Evolutionary conservation across 1,140 invertebrate genomes (phyloP).

Genomic region (Frieseomelitta varia): DNA sequence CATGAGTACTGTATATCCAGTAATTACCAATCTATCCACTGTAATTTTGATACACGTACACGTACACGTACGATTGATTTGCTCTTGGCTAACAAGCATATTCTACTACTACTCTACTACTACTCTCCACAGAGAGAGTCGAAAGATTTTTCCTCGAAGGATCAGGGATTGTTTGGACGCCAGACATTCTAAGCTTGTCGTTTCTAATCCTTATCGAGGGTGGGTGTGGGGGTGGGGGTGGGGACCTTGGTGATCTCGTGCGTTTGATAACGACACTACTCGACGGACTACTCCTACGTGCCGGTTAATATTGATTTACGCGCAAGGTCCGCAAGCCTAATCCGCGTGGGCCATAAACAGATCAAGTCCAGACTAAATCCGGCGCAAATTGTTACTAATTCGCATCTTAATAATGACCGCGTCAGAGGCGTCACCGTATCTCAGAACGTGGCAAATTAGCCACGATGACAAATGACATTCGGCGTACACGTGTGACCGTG

Average conservation of each 20-base stretch:
- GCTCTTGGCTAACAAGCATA: neutral
- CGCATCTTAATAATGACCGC: constrained; percentile 83
- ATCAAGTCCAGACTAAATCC: constrained; percentile 81
- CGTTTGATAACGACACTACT: constrained; percentile 58
- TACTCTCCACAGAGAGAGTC: too few relatives aligned
- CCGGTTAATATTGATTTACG: constrained; percentile 81
- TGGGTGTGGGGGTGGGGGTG: too few relatives aligned
- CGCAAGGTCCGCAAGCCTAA: constrained; percentile 76
- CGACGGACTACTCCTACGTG: constrained; percentile 51
- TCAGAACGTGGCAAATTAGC: constrained; percentile 82
- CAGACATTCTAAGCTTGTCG: neutral
- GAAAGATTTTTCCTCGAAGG: too few relatives aligned
- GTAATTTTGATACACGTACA: too few relatives aligned
- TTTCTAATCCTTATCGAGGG: constrained; percentile 53
- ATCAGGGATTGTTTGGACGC: neutral
- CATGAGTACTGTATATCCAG: too few relatives aligned
- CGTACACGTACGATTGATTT: neutral
- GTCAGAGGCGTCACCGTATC: constrained; percentile 82
- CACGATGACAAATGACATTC: constrained; percentile 81
- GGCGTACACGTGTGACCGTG: constrained; percentile 70
- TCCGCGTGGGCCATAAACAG: constrained; percentile 81
- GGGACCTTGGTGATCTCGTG: constrained; percentile 38
- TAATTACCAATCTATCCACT: too few relatives aligned
- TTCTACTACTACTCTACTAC: too few relatives aligned
- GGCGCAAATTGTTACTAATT: constrained; percentile 83